phyloP scores from a whole-genome alignment of 2,888 invertebrate genomes.

The Scotopteryx bipunctaria region DNA sequence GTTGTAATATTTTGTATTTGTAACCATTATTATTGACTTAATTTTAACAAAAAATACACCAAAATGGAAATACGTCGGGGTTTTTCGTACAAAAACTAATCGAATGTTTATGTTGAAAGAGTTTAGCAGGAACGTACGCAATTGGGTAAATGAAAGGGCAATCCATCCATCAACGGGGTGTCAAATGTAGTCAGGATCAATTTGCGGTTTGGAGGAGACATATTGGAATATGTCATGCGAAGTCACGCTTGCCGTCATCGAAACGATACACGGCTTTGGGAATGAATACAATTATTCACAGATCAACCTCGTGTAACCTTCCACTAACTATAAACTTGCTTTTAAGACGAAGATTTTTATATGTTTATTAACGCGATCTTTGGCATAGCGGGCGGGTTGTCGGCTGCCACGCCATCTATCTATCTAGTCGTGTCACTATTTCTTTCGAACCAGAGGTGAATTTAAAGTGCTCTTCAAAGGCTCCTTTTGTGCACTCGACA shows the following conservation, averaged over 20 bases:
- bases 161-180: slow-evolving; percentile 52
- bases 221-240: slow-evolving; percentile 53
- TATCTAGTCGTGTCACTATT: too few species aligned
- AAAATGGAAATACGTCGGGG: slow-evolving; percentile 19
- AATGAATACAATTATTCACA: slow-evolving; percentile 14
- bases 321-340: too few species aligned
- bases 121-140: slow-evolving; percentile 28
- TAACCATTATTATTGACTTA: not conserved
- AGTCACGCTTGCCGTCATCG: slow-evolving; percentile 53
- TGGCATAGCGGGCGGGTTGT: too few species aligned
- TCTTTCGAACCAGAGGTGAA: too few species aligned
- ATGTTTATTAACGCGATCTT: too few species aligned
- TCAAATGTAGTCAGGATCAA: slow-evolving; percentile 48
- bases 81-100: slow-evolving; percentile 29
- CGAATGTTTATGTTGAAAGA: slow-evolving; percentile 27
- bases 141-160: slow-evolving; percentile 49
- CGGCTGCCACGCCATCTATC: too few species aligned
- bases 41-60: slow-evolving; percentile 6
- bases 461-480: too few species aligned
- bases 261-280: slow-evolving; percentile 11
- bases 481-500: too few species aligned
- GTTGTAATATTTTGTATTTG: not conserved
- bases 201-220: slow-evolving; percentile 46
- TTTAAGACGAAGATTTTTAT: too few species aligned
- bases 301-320: too few species aligned